Conservation (phyloP, 2,113 vertebrate genomes). For the Dipodomys merriami region DNA sequence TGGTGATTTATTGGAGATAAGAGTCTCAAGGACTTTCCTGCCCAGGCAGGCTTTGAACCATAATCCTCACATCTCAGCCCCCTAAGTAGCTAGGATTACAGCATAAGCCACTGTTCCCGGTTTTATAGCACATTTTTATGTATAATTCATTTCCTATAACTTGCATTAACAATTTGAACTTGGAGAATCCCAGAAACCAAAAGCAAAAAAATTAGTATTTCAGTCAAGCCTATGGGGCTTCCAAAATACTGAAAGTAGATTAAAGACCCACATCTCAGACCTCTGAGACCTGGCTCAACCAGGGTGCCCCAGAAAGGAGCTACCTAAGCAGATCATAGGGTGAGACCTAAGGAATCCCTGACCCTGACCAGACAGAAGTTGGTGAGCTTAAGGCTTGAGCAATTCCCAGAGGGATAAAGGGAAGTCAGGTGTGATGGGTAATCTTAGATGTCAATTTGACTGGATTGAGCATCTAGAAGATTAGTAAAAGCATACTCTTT, state of each 20-base stretch:
- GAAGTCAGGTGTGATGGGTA: neutral
- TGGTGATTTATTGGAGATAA: too few species aligned
- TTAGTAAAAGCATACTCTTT: neutral
- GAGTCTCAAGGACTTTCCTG: too few species aligned
- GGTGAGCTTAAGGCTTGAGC: neutral
- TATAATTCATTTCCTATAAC: conserved; percentile 13
- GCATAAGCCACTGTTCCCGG: too few species aligned
- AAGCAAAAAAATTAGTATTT: conserved; percentile 20
- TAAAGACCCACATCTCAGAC: neutral
- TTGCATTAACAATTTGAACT: neutral
- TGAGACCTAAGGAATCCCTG: neutral
- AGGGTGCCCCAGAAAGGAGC: too few species aligned
- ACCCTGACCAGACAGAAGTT: neutral
- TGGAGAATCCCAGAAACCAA: neutral
- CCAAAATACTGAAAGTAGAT: neutral
- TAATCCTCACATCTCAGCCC: too few species aligned
- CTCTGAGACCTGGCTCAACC: neutral
- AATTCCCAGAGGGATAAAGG: neutral
- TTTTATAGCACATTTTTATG: neutral
- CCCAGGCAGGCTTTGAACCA: too few species aligned
- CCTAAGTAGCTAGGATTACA: too few species aligned
- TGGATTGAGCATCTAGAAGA: neutral
- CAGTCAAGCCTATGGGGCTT: neutral
- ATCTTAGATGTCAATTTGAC: neutral
- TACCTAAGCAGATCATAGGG: neutral